Conservation (phyloP, 2,797 vertebrate genomes). For the Cyprinella venusta region DNA sequence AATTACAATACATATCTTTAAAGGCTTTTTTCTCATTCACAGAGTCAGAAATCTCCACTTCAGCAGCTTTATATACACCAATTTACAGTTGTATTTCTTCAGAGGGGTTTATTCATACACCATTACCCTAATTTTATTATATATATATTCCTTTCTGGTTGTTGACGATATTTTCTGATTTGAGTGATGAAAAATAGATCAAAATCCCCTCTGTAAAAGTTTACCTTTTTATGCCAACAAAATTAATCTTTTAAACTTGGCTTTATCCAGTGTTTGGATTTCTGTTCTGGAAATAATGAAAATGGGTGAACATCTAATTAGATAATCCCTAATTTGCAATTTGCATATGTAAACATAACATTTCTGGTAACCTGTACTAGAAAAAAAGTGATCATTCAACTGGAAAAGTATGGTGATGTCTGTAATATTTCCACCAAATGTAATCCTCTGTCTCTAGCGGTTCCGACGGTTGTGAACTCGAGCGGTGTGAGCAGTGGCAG, state of each 20-base stretch:
- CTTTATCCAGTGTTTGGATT: not conserved
- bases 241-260: not conserved
- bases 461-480: constrained; percentile 26
- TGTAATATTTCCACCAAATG: not conserved
- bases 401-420: not conserved
- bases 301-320: not conserved
- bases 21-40: not conserved
- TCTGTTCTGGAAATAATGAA: not conserved
- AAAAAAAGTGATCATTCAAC: not conserved
- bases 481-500: constrained; percentile 44
- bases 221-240: not conserved
- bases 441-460: constrained; percentile 48
- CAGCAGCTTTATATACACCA: not conserved
- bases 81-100: not conserved
- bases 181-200: too few species aligned
- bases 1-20: not conserved
- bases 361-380: not conserved
- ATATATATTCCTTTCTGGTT: too few species aligned
- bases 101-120: too few species aligned
- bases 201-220: not conserved
- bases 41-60: not conserved
- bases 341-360: not conserved
- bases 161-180: too few species aligned
- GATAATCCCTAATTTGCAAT: not conserved
- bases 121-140: too few species aligned